Evolutionary conservation across 2,888 invertebrate genomes (phyloP).

Genomic region (Zygaena filipendulae): DNA sequence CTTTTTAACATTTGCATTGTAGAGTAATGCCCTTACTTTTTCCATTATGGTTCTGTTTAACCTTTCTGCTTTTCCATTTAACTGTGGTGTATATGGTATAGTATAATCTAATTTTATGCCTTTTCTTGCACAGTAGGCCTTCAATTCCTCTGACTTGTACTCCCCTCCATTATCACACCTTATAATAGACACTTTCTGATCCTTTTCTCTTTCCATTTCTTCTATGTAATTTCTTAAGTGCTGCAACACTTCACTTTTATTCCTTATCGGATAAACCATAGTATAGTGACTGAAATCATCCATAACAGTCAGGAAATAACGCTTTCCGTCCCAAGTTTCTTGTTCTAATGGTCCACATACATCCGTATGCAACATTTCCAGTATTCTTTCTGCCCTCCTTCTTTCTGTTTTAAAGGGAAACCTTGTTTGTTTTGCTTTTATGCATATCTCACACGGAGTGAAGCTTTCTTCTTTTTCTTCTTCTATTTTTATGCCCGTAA

Average conservation of each 20-base stretch:
- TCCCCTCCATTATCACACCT: background rate
- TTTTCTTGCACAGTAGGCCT: background rate
- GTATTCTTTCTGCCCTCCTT: background rate
- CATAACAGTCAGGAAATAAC: background rate
- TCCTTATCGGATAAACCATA: background rate
- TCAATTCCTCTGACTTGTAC: background rate
- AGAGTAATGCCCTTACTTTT: background rate
- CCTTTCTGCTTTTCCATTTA: background rate
- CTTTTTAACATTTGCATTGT: background rate
- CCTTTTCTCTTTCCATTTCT: background rate
- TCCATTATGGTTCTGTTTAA: background rate
- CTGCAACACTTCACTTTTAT: background rate
- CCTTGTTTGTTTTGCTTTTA: background rate
- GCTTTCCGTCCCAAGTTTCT: background rate
- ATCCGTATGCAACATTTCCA: background rate
- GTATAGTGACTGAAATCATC: background rate
- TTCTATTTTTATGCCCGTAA: slow-evolving; percentile 1
- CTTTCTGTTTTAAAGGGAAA: background rate
- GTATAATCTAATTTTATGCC: background rate
- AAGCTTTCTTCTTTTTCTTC: background rate
- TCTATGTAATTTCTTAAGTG: background rate
- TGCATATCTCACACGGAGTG: background rate
- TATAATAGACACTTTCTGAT: background rate
- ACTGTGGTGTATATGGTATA: background rate
- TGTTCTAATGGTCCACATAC: background rate